Conservation (phyloP, 2,113 vertebrate genomes). For the Polyodon spathula region DNA sequence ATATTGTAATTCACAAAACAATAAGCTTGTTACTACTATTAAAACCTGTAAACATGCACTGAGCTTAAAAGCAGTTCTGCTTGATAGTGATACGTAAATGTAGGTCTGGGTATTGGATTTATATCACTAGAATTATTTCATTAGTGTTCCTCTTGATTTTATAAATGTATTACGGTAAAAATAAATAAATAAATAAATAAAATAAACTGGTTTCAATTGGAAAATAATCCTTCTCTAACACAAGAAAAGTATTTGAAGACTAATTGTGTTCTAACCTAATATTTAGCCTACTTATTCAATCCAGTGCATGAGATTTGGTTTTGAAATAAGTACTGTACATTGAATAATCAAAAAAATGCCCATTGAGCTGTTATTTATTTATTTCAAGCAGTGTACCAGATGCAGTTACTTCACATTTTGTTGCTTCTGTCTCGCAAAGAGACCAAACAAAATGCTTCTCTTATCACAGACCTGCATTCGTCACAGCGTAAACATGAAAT, state of each 20-base stretch:
- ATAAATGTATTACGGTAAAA: slow-evolving; percentile 24
- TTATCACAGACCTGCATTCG: slow-evolving; percentile 53
- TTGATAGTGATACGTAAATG: too few species aligned
- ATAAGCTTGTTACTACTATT: too few species aligned
- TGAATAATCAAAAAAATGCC: not conserved
- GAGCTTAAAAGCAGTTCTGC: too few species aligned
- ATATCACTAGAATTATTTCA: too few species aligned
- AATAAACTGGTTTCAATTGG: too few species aligned
- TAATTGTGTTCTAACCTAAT: slow-evolving; percentile 6
- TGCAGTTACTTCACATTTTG: too few species aligned
- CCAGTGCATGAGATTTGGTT: not conserved
- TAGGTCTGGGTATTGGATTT: too few species aligned
- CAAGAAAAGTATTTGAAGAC: not conserved
- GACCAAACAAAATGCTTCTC: slow-evolving; percentile 8
- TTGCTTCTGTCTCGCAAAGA: not conserved
- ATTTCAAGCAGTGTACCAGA: not conserved
- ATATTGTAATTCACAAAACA: too few species aligned
- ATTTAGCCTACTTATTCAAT: not conserved
- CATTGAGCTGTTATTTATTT: not conserved
- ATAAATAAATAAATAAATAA: not conserved
- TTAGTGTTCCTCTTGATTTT: too few species aligned
- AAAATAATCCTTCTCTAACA: slow-evolving; percentile 4
- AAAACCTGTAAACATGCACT: too few species aligned
- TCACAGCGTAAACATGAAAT: slow-evolving; percentile 48
- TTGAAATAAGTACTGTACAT: not conserved